Percentiles rank a stretch among this genome's conserved stretches.
phyloP scores from a whole-genome alignment of 1,140 invertebrate genomes.

The Aphelinus atriplicis region DNA sequence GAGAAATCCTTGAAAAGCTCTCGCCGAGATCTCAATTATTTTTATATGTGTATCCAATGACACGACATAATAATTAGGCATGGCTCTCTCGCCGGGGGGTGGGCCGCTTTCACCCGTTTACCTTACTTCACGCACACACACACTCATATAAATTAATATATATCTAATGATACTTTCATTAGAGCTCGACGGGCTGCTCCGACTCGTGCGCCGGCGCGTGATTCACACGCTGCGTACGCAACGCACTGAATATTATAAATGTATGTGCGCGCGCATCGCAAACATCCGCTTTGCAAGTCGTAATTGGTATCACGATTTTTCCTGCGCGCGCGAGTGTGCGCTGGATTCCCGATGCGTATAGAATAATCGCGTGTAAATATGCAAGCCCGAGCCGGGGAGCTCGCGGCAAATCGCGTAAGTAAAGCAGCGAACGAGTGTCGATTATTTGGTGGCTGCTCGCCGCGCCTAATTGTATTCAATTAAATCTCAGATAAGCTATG shows the following conservation, averaged over 20 bases:
- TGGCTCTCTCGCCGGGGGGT: too few relatives aligned
- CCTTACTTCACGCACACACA: too few relatives aligned
- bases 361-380: too few relatives aligned
- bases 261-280: constrained; percentile 7
- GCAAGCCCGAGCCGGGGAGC: too few relatives aligned
- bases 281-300: constrained; percentile 16
- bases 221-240: not conserved
- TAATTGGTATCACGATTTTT: constrained; percentile 20
- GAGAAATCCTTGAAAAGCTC: too few relatives aligned
- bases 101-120: constrained; percentile 21
- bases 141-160: too few relatives aligned
- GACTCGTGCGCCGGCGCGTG: not conserved
- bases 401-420: constrained; percentile 17
- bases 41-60: not conserved
- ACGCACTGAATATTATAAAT: not conserved
- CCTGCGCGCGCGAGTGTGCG: constrained; percentile 7
- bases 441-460: too few relatives aligned
- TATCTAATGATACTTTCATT: constrained; percentile 5
- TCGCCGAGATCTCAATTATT: not conserved
- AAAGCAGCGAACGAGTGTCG: constrained; percentile 7
- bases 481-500: too few relatives aligned
- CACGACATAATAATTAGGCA: too few relatives aligned
- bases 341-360: too few relatives aligned
- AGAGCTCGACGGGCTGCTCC: constrained; percentile 7
- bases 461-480: too few relatives aligned